Evolutionary conservation across 2,797 vertebrate species (phyloP), one percentile per base, ranked within the genome.

Genomic region (Crax fasciolata): DNA sequence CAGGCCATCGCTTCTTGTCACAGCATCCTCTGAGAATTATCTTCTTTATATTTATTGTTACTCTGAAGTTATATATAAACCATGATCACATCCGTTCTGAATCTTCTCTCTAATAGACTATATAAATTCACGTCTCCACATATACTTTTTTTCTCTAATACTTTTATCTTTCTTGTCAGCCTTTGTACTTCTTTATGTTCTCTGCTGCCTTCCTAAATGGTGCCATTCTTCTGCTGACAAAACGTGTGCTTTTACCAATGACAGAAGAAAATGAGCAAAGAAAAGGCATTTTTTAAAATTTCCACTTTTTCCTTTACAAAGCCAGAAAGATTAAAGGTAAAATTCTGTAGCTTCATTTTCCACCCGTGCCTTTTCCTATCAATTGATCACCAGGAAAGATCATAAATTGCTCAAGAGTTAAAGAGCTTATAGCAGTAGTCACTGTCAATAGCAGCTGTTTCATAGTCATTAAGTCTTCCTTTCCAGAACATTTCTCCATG

Each of bases 301-400:
- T 59, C n/a, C 44, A 10, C 20, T 75, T 91, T 85, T 89, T 66
- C 19, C 9, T 88, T 90, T 76, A 62, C 38, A 73, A 87, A 89
- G 48, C 23, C 48, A 86, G 38, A 73, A 83, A 75, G 66, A 87
- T 79, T 79, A 93, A 96, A 93, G 44, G 25, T 39, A 79, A 92
- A 91, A 90, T 63, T 83, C 54, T 79, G 32, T n/a, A 68, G 18
- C 61, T 88, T 28, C 58, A 27, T 72, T 91, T 92, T 81, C 79
- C 62, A 43, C 54, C 66, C 73, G 54, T 59, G 70, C 17, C 35
- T 87, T 23, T 23, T 93, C 62, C 43, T 72, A 21, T 78, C 62
- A 62, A 92, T 85, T 88, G 82, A 91, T 39, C 82, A 94, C 66
- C 27, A 85, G 62, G 38, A 94, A 91, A 89, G 35, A 89, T 77